Percentiles rank a stretch among this genome's conserved stretches.
phyloP scores from a whole-genome alignment of 1,140 invertebrate genomes.

The Drosophila athabasca region DNA sequence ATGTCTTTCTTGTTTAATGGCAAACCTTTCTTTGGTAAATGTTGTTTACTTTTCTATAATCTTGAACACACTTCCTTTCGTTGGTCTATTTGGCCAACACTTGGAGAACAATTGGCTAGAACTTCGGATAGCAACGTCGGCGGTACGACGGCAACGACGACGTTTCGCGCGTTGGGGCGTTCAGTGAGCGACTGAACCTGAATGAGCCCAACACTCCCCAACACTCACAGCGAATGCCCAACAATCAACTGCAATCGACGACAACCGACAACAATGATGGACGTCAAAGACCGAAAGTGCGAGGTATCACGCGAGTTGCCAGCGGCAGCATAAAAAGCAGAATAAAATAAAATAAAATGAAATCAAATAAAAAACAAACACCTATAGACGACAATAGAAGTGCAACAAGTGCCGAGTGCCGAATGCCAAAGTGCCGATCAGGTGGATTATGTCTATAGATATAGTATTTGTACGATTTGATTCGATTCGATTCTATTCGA shows the following conservation, averaged over 20 bases:
- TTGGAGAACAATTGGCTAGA: conserved; percentile 1
- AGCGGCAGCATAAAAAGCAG: conserved; percentile 61
- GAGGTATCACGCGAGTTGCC: conserved; percentile 70
- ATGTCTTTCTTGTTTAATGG: too few relatives aligned
- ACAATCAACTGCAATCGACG: conserved; percentile 2
- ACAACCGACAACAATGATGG: conserved; percentile 24
- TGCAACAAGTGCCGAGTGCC: conserved; percentile 35
- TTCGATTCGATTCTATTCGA: conserved; percentile 15
- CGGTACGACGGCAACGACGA: conserved; percentile 39
- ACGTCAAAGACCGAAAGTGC: conserved; percentile 54
- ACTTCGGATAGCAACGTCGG: conserved; percentile 25
- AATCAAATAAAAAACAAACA: too few relatives aligned
- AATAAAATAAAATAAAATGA: too few relatives aligned
- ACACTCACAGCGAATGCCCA: conserved; percentile 45
- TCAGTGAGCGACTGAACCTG: conserved; percentile 65
- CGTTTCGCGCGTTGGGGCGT: conserved; percentile 64
- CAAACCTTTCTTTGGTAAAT: not conserved
- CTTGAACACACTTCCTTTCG: not conserved
- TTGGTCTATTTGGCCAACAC: conserved; percentile 14
- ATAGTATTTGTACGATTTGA: conserved; percentile 12
- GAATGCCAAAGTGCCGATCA: conserved; percentile 75
- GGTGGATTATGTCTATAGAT: conserved; percentile 44
- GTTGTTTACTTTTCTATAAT: not conserved
- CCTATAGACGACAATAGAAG: conserved; percentile 13
- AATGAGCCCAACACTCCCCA: conserved; percentile 52